These are phyloP conservation scores for Nasonovia ribisnigri DNA, from an alignment of 2,888 invertebrate species.

Conservation along the genomic window DNA sequence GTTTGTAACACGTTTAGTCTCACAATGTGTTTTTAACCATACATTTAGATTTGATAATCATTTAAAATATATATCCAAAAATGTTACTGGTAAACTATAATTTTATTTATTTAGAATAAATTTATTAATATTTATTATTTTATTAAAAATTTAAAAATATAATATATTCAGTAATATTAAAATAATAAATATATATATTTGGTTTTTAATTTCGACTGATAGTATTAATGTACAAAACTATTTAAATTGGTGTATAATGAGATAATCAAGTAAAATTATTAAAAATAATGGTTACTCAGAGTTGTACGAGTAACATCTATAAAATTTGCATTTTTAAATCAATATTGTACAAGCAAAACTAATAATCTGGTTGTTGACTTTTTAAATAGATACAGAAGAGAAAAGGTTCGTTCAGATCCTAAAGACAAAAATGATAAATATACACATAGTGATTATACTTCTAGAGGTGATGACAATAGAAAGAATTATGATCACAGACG, in stretches of 20 bases:
- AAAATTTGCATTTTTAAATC: neutral
- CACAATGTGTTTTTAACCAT: too few relatives aligned
- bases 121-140: too few relatives aligned
- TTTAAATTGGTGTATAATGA: neutral
- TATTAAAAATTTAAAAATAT: too few relatives aligned
- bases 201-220: too few relatives aligned
- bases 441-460: constrained; percentile 38
- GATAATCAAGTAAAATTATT: neutral
- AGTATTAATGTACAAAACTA: neutral
- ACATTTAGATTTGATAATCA: neutral
- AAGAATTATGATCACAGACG: constrained; percentile 53
- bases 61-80: neutral
- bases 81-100: neutral
- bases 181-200: too few relatives aligned
- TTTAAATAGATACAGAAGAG: constrained; percentile 39
- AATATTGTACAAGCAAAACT: neutral
- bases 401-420: constrained; percentile 49
- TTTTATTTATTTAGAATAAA: neutral
- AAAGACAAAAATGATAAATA: constrained; percentile 61
- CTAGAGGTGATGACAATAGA: constrained; percentile 57
- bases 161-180: too few relatives aligned
- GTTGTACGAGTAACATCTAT: neutral
- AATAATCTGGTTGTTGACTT: neutral
- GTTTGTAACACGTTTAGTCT: neutral
- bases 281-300: too few relatives aligned